Percentiles rank a stretch among this genome's conserved stretches.
phyloP scores from a whole-genome alignment of 2,888 invertebrate species.

The Prionchulus punctatus region DNA sequence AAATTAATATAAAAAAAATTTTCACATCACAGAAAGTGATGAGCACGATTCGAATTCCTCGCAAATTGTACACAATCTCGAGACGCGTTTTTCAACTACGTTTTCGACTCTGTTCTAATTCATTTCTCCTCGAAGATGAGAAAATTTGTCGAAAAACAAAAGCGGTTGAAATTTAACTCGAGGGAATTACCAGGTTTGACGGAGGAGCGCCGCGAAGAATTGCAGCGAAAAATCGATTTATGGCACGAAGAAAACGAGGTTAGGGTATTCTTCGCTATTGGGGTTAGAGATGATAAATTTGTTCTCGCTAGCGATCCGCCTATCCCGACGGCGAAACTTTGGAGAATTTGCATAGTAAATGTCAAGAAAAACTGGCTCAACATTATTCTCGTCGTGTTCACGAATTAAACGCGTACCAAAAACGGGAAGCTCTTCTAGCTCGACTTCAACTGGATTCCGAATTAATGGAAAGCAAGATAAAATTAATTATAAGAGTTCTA shows the following conservation, averaged over 20 bases:
- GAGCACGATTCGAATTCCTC: too few relatives aligned
- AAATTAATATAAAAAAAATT: too few relatives aligned
- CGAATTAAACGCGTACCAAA: not conserved
- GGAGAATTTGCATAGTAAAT: not conserved
- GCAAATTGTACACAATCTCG: too few relatives aligned
- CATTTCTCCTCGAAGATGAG: too few relatives aligned
- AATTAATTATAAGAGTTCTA: too few relatives aligned
- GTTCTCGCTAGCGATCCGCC: not conserved
- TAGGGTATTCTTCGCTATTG: not conserved
- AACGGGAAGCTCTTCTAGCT: not conserved
- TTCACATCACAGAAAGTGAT: too few relatives aligned
- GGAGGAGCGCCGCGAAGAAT: not conserved
- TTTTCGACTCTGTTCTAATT: too few relatives aligned
- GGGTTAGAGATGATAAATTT: not conserved
- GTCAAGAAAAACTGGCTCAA: not conserved
- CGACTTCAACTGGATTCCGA: not conserved
- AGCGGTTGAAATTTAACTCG: too few relatives aligned
- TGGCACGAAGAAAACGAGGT: not conserved
- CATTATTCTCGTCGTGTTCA: not conserved
- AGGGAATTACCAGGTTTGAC: not conserved
- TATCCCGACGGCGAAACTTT: not conserved
- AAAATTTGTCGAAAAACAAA: too few relatives aligned
- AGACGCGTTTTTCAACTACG: too few relatives aligned
- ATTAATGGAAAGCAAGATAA: not conserved
- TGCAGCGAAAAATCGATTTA: not conserved